phyloP scores from a whole-genome alignment of 2,113 vertebrate species.

The Perca fluviatilis region DNA sequence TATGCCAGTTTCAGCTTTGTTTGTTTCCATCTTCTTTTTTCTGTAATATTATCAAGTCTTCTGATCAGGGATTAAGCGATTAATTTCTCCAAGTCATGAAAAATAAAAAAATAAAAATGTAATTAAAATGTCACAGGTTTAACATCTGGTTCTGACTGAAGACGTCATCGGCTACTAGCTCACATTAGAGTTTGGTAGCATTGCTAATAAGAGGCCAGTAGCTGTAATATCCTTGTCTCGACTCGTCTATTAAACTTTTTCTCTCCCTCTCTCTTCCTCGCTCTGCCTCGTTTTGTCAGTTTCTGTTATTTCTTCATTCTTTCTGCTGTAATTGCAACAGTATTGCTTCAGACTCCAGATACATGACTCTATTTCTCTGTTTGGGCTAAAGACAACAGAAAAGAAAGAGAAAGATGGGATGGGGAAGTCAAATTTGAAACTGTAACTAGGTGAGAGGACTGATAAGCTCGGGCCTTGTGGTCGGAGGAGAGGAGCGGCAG shows the following conservation, averaged over 20 bases:
- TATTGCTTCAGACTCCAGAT: slow-evolving; percentile 2
- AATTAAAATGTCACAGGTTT: background rate
- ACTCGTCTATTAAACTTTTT: background rate
- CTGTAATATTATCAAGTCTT: background rate
- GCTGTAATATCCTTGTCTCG: background rate
- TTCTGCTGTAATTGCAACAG: background rate
- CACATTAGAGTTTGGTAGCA: background rate
- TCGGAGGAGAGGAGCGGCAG: slow-evolving; percentile 22
- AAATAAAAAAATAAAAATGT: no score
- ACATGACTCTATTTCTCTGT: background rate
- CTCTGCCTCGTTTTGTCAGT: background rate
- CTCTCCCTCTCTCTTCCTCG: background rate
- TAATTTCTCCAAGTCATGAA: no score
- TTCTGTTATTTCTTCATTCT: background rate
- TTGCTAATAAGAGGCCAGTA: background rate
- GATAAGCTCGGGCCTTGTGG: slow-evolving; percentile 27
- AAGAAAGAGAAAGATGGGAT: background rate
- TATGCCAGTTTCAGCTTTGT: background rate
- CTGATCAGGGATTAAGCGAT: background rate
- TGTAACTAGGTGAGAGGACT: slow-evolving; percentile 46
- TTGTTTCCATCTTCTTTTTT: slow-evolving; percentile 18
- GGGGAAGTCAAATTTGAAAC: slow-evolving; percentile 7
- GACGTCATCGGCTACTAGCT: background rate
- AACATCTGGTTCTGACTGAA: background rate
- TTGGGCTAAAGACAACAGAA: background rate